Conservation (phyloP, 64 coral and sea anemone genomes). For the Actinia equina region DNA sequence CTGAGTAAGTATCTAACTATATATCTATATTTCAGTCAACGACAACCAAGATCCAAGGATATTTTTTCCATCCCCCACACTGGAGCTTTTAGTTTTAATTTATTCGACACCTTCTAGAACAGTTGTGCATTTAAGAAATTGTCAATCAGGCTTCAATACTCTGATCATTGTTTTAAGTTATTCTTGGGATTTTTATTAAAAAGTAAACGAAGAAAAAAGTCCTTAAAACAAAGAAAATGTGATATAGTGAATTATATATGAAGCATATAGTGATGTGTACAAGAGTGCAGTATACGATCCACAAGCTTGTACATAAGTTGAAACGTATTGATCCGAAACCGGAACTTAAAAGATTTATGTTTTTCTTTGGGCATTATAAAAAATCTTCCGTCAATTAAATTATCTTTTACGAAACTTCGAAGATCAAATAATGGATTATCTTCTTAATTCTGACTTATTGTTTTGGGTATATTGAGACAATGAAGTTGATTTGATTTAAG, state of each 20-base stretch:
- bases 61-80: not conserved
- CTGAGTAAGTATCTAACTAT: slow-evolving; percentile 68
- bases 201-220: not conserved
- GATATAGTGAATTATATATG: not conserved
- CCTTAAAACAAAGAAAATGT: not conserved
- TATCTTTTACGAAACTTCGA: not conserved
- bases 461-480: not conserved
- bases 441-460: not conserved
- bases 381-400: not conserved
- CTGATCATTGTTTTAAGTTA: not conserved
- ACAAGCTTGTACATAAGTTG: not conserved
- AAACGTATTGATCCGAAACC: not conserved
- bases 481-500: not conserved
- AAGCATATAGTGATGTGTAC: not conserved
- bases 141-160: not conserved
- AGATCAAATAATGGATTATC: not conserved
- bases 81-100: not conserved
- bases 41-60: not conserved
- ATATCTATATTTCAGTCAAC: not conserved
- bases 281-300: not conserved
- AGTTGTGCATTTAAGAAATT: not conserved
- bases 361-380: not conserved
- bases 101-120: not conserved
- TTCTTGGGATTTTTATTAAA: not conserved
- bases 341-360: slow-evolving; percentile 2